A percentile compares a stretch with the other conserved stretches of the same genome.
These are phyloP conservation scores for Drosophila insularis DNA, from an alignment of 1,140 invertebrate species.

Conservation along the genomic window DNA sequence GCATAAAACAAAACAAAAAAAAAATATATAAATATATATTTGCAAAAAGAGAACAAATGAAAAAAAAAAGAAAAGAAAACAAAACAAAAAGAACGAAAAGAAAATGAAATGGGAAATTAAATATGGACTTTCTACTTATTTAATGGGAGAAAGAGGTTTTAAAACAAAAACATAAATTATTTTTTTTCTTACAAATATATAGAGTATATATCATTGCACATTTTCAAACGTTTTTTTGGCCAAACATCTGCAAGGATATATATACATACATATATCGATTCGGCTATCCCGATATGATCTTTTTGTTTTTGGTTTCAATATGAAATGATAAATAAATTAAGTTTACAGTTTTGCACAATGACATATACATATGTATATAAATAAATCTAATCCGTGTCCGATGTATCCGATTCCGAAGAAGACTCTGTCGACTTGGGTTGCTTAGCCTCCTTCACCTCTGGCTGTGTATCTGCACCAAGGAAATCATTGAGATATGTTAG, in stretches of 20 bases:
- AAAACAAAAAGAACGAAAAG: constrained; percentile 32
- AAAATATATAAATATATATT: constrained; percentile 61
- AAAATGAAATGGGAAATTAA: constrained; percentile 37
- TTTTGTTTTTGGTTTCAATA: background rate
- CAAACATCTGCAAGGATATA: background rate
- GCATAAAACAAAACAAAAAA: constrained; percentile 52
- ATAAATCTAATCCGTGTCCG: background rate
- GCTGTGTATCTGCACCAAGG: constrained; percentile 44
- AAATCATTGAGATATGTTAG: constrained; percentile 43
- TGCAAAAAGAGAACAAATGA: constrained; percentile 57
- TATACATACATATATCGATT: background rate
- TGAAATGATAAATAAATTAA: background rate
- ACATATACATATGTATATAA: no score
- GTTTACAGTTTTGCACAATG: no score
- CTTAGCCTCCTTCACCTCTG: no score
- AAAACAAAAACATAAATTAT: background rate
- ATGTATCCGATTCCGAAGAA: background rate
- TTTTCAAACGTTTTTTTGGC: background rate
- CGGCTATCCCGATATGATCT: background rate
- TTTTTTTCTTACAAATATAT: no score
- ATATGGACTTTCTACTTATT: constrained; percentile 23
- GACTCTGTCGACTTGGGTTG: background rate
- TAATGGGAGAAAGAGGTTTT: background rate
- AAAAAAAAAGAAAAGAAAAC: constrained; percentile 18
- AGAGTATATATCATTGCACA: no score